These are phyloP conservation scores for Conger conger DNA, from an alignment of 2,113 vertebrate species.

Conservation along the genomic window DNA sequence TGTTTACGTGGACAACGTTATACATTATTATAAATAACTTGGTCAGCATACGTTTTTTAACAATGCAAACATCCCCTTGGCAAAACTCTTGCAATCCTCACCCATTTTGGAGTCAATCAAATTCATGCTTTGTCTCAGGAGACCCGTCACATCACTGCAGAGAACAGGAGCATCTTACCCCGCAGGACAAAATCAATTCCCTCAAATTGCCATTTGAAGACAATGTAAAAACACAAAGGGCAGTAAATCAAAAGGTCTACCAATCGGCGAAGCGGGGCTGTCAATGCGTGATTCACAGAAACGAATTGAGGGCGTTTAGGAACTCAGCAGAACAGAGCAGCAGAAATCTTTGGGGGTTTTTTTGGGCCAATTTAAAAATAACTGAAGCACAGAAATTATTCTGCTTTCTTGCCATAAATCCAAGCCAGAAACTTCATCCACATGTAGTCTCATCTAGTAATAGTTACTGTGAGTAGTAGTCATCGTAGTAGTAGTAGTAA, in stretches of 20 bases:
- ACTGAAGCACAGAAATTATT: not conserved
- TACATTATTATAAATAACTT: not conserved
- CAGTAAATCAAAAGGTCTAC: conserved; percentile 42
- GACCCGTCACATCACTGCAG: conserved; percentile 20
- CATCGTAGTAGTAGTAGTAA: too few species aligned
- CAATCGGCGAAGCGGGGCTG: conserved; percentile 9
- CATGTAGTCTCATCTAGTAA: not conserved
- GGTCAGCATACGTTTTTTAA: not conserved
- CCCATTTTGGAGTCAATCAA: conserved; percentile 37
- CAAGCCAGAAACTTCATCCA: not conserved
- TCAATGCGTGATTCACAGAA: conserved; percentile 22
- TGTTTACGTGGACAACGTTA: not conserved
- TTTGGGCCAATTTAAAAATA: not conserved
- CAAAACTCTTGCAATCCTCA: conserved; percentile 30
- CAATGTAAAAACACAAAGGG: conserved; percentile 24
- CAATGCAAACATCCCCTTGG: not conserved
- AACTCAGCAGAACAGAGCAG: not conserved
- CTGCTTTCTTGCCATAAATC: not conserved
- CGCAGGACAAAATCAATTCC: conserved; percentile 35
- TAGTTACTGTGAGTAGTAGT: too few species aligned
- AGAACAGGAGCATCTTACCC: conserved; percentile 43
- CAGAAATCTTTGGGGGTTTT: not conserved
- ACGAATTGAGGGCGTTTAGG: not conserved
- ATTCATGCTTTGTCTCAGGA: conserved; percentile 41
- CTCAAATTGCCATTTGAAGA: conserved; percentile 37